Base-by-base conservation (phyloP, 2,888 invertebrate species). In the Candidula unifasciata region DNA sequence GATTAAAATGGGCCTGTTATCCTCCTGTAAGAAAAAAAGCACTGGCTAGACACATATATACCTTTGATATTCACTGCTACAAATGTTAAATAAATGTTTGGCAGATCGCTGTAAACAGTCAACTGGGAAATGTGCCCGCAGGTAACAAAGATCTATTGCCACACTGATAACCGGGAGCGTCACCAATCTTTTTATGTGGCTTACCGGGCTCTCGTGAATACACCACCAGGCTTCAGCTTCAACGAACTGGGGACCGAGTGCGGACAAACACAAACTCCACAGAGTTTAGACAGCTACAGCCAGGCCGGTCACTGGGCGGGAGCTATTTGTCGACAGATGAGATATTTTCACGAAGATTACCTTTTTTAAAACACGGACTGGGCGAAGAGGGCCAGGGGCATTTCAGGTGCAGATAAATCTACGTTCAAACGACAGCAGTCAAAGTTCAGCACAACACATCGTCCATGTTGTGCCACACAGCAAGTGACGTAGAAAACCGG, bases 261-360 rank as follows among this genome's bases (percentile, higher is more conserved):
- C 66, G 66, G 66, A 66, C 66, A 66, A 66, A 66, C 66, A 66
- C 24, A 27, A 3, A 66, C 24, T 27, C 10, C 27, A 24, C 60
- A 66, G 27, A n/a, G 24, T 66, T 66, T 66, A 8, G n/a, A 66
- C n/a, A 66, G 27, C 66, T 27, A n/a, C n/a, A 66, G 66, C 66
- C 66, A 66, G 27, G 6, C 64, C 27, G 66, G 66, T n/a, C 27
- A 27, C 66, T 66, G 66, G 66, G 66, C 27, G 66, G 66, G 66
- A 66, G n/a, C n/a, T 66, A 66, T 66, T 66, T 66, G 66, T 66
- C 27, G 66, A 66, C 66, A 66, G 66, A 66, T 27, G 27, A 27
- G 27, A 27, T 10, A 66, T 66, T 66, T 66, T 27, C 66, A 3
- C 27, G 3, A 3, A 66, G 66, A n/a, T 66, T 27, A 27, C 66